Base-by-base conservation (phyloP, 2,113 vertebrate species). In the Malaclemys terrapin region DNA sequence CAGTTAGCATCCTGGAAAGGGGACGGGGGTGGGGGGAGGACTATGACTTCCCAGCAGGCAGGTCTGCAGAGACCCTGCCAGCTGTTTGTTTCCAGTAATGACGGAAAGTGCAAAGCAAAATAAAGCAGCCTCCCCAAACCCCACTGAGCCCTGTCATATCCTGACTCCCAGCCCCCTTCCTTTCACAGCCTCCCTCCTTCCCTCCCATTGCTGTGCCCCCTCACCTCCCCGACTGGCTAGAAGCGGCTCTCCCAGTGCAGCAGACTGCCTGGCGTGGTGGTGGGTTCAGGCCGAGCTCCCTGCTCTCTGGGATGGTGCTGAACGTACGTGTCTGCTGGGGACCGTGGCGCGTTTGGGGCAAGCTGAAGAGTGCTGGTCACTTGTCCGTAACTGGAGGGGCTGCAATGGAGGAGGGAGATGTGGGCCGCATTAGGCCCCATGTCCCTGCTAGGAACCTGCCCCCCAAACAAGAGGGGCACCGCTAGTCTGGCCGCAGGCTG, bases 71-170 rank as follows among this genome's bases (percentile, higher is more conserved):
- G n/a, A 96, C 94, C 96, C 84, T 91, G 91, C 78, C 91, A 81
- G n/a, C 82, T 81, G 53, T 79, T 92, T 17, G 56, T 65, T 98
- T 98, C 97, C 95, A 91, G 97, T 88, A 98, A 98, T 1, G 54
- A 53, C 86, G 92, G 93, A 69, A 92, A 22, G 2, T 5, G n/a
- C 42, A 91, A 86, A 94, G 80, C 65, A 82, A 88, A 94, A 31
- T 88, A 91, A 94, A 84, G 62, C 87, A 57, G 25, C 31, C 91
- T 50, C 54, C 78, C 52, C 47, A 3, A 49, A 62, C 90, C 5
- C 27, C 1, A 85, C 79, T 80, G 31, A 8, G 47, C 89, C 72
- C 14, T n/a, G 65, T 75, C 1, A 14, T 5, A 47, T 56, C 50
- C 53, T 27, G 79, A 20, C 9, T 31, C 76, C n/a, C 81, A 50